Conservation (phyloP, 2,113 vertebrate species). For the Paradisaea rubra region DNA sequence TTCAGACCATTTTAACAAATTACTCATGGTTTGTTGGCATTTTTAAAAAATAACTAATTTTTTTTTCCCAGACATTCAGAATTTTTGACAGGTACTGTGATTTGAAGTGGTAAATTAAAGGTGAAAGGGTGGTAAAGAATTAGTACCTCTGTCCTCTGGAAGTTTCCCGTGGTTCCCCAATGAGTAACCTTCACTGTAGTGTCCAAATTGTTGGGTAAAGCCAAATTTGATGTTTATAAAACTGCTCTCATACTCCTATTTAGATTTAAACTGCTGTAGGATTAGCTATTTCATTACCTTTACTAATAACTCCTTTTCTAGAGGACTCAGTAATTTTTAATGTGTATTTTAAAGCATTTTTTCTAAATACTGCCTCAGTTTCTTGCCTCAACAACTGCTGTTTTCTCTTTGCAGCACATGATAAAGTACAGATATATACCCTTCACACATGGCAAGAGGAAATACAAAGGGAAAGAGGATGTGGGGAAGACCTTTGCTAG, state of each 20-base stretch:
- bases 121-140: background rate
- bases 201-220: background rate
- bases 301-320: background rate
- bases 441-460: conserved; percentile 98
- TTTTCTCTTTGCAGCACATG: conserved; percentile 86
- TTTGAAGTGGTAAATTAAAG: background rate
- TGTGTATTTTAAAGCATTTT: background rate
- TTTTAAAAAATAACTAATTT: background rate
- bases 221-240: background rate
- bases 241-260: background rate
- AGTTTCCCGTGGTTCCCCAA: background rate
- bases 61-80: background rate
- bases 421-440: conserved; percentile 99
- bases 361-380: background rate
- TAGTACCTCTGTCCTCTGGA: background rate
- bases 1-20: background rate
- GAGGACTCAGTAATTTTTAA: background rate
- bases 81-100: background rate
- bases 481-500: conserved; percentile 94
- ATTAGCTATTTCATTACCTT: background rate
- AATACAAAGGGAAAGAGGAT: conserved; percentile 98
- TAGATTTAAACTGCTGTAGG: background rate
- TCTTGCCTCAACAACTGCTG: background rate
- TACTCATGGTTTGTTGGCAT: background rate
- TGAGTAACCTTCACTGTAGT: background rate